Conservation (phyloP, 2,113 vertebrate species). For the Ahaetulla prasina region DNA sequence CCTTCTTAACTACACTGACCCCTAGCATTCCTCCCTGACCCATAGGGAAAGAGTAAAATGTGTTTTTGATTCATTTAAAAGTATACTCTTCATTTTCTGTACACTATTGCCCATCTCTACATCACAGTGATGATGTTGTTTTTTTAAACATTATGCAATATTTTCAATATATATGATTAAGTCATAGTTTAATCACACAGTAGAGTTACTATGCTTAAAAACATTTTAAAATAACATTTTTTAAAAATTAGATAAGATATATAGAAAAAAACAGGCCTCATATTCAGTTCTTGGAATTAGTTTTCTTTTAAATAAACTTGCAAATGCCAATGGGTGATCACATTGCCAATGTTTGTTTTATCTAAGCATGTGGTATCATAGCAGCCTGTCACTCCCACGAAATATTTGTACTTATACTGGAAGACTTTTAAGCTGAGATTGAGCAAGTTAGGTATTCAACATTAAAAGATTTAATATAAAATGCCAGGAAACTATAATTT, state of each 20-base stretch:
- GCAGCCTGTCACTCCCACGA: not conserved
- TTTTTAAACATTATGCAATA: not conserved
- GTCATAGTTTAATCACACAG: not conserved
- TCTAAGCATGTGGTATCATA: constrained; percentile 12
- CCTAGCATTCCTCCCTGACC: not conserved
- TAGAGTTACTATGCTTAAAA: not conserved
- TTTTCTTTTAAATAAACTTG: constrained; percentile 9
- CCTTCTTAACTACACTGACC: not conserved
- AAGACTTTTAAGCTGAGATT: not conserved
- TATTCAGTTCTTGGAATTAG: not conserved
- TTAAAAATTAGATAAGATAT: not conserved
- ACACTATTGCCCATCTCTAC: not conserved
- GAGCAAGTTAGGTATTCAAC: not conserved
- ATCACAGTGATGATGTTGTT: not conserved
- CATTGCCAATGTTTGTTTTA: constrained; percentile 21
- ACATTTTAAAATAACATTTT: not conserved
- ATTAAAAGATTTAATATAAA: not conserved
- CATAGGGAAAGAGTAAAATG: not conserved
- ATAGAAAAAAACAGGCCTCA: not conserved
- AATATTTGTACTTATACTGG: constrained; percentile 7
- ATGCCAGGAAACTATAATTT: not conserved
- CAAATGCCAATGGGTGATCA: constrained; percentile 22
- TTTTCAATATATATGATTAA: not conserved
- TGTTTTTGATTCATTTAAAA: not conserved
- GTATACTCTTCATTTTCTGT: not conserved